Conservation (phyloP, 2,797 vertebrate genomes). For the Macroramphosus scolopax region DNA sequence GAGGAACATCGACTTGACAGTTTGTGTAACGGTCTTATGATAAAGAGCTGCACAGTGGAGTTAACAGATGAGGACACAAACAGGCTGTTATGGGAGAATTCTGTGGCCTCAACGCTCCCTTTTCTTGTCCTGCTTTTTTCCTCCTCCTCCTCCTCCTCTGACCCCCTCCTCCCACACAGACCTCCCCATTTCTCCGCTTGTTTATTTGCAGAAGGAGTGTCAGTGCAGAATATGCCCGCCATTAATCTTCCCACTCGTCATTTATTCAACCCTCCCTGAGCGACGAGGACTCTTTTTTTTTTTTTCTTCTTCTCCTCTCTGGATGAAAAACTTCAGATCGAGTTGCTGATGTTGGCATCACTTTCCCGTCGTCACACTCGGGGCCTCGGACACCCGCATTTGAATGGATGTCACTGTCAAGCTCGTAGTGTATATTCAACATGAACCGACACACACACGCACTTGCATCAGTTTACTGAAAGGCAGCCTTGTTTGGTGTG, state of each 20-base stretch:
- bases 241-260: slow-evolving; percentile 47
- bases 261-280: slow-evolving; percentile 41
- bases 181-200: slow-evolving; percentile 21
- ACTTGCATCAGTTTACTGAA: slow-evolving; percentile 26
- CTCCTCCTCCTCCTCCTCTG: neutral
- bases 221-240: slow-evolving; percentile 39
- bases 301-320: slow-evolving; percentile 1
- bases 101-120: too few relatives aligned
- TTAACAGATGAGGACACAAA: slow-evolving; percentile 53
- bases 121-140: too few relatives aligned
- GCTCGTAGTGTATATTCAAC: slow-evolving; percentile 1
- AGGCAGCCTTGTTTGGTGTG: slow-evolving; percentile 41
- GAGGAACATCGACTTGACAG: slow-evolving; percentile 8
- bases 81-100: slow-evolving; percentile 28
- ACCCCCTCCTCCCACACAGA: neutral
- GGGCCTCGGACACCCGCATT: too few relatives aligned
- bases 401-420: slow-evolving; percentile 43
- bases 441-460: too few relatives aligned
- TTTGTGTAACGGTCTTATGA: slow-evolving; percentile 18
- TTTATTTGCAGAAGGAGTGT: slow-evolving; percentile 48
- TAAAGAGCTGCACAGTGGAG: slow-evolving; percentile 17
- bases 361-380: too few relatives aligned
- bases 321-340: slow-evolving; percentile 26
- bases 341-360: slow-evolving; percentile 39
- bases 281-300: slow-evolving; percentile 14